Percentiles rank a stretch among this genome's conserved stretches.
Evolutionary conservation across 2,113 vertebrate genomes (phyloP).

Genomic region (Arenaria interpres): DNA sequence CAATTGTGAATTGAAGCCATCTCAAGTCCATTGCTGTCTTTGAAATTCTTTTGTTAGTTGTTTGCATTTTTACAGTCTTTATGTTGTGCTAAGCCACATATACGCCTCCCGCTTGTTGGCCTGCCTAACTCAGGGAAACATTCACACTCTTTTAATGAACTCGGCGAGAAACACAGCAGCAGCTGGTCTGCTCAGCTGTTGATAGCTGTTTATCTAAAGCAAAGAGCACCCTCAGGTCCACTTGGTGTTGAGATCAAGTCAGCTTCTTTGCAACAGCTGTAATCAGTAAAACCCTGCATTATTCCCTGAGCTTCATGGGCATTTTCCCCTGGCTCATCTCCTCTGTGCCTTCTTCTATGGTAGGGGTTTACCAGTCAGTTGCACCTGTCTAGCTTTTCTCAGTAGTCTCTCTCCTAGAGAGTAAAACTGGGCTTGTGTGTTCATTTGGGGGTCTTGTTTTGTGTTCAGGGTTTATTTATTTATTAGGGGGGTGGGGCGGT

Average conservation of each 20-base stretch:
- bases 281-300: neutral
- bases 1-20: neutral
- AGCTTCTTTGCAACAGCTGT: neutral
- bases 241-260: neutral
- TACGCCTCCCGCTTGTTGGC: neutral
- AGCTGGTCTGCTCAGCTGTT: neutral
- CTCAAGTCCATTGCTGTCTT: neutral
- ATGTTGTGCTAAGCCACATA: neutral
- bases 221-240: neutral
- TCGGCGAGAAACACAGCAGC: neutral
- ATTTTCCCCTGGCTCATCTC: neutral
- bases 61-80: neutral
- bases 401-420: neutral
- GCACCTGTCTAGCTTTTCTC: neutral
- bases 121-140: neutral
- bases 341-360: neutral
- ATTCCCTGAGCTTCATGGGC: neutral
- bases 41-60: neutral
- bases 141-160: neutral
- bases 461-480: neutral
- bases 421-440: neutral
- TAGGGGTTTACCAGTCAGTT: neutral
- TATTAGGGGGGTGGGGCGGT: fast-evolving
- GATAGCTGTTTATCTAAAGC: neutral
- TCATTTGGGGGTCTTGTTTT: neutral